phyloP scores from a whole-genome alignment of 1,140 invertebrate species.

The Eueides isabella region DNA sequence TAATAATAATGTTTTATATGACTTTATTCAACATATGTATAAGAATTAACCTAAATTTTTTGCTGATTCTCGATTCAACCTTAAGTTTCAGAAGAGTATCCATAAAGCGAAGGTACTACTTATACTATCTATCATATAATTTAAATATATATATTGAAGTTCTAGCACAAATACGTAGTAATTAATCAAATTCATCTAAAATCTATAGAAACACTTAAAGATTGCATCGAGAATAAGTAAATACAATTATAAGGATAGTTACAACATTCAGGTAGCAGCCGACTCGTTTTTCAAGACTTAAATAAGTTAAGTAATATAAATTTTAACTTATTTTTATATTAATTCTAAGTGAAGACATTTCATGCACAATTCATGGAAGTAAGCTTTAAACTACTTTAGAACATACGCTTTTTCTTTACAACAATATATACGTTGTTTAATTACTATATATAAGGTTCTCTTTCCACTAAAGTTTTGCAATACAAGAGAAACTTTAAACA shows the following conservation, averaged over 20 bases:
- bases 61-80: not conserved
- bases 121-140: too few relatives aligned
- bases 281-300: slow-evolving; percentile 5
- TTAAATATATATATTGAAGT: not conserved
- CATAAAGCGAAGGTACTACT: too few relatives aligned
- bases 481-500: too few relatives aligned
- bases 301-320: not conserved
- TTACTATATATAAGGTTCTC: not conserved
- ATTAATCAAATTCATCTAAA: not conserved
- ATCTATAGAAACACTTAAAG: not conserved
- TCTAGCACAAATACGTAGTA: not conserved
- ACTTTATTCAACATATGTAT: not conserved
- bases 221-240: not conserved
- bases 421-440: slow-evolving; percentile 11
- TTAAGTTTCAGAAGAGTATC: not conserved
- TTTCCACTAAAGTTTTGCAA: not conserved
- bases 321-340: not conserved
- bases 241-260: not conserved
- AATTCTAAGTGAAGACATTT: not conserved
- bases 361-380: slow-evolving; percentile 39
- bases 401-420: slow-evolving; percentile 65
- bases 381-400: slow-evolving; percentile 77
- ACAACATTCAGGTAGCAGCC: slow-evolving; percentile 3
- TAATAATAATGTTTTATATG: not conserved
- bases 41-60: not conserved